Base-by-base conservation (phyloP, 2,888 invertebrate species). In the Podabrus alpinus region DNA sequence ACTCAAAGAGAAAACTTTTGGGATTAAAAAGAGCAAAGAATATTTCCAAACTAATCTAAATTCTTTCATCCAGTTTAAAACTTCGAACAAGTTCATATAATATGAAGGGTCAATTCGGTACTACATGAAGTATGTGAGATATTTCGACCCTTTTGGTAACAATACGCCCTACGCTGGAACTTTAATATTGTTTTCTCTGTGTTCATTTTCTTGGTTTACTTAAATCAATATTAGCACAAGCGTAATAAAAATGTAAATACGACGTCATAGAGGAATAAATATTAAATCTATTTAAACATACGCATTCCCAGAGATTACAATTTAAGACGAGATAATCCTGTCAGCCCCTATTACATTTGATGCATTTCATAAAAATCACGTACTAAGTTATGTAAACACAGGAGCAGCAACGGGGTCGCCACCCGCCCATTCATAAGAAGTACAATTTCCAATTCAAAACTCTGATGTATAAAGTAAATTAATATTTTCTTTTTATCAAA, bases 101-200 rank as follows among this genome's bases (percentile, higher is more conserved):
- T 76, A 76, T 73, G 68, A 73, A 74, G 74, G 76, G 71, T 77
- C 76, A 77, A 69, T 72, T 73, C 69, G 68, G 62, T 74, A 69
- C 45, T 45, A n/a, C 71, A 76, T 76, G 69, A 77, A 72, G 76
- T 72, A 77, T 74, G 76, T 74, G 66, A 62, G 72, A 69, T 74
- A 77, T 77, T 45, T 73, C 72, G 74, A 74, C 74, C 74, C 74
- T 77, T 71, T 72, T 74, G 61, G 66, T 77, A 74, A 64, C 62
- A 64, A 77, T 77, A 77, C 71, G 74, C 73, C 74, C 62, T 69
- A 69, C 62, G 21, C 62, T 73, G 69, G 15, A 69, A 69, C 74
- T 73, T 77, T 72, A 77, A 73, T 71, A 73, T 74, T 76, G 71
- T 77, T 77, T 76, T 73, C 71, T 71, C 66, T 15, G 11, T 21